phyloP scores from a whole-genome alignment of 2,888 invertebrate species.

The Rhogogaster chlorosoma region DNA sequence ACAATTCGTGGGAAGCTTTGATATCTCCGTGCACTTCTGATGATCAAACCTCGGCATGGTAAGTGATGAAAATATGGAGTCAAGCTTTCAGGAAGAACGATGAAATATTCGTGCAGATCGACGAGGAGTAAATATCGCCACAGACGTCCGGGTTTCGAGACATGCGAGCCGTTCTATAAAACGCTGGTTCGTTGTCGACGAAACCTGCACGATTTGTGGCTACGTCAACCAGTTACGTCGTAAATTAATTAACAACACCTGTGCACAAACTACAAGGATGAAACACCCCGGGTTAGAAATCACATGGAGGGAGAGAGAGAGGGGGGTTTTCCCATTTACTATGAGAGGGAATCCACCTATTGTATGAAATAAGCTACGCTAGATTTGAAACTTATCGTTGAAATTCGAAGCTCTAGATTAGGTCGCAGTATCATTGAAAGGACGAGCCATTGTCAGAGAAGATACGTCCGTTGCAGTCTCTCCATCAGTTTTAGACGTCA shows the following conservation, averaged over 20 bases:
- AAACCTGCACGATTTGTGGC: slow-evolving; percentile 95
- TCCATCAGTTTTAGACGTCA: not conserved
- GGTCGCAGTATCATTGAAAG: not conserved
- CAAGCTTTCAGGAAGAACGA: not conserved
- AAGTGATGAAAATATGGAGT: not conserved
- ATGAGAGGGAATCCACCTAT: not conserved
- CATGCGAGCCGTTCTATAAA: slow-evolving; percentile 86
- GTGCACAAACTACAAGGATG: not conserved
- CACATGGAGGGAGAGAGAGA: not conserved
- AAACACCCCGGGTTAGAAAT: not conserved
- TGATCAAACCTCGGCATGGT: not conserved
- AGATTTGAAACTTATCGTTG: slow-evolving; percentile 1
- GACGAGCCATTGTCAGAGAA: slow-evolving; percentile 16
- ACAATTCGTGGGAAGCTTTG: not conserved
- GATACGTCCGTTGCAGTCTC: not conserved
- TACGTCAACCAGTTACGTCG: slow-evolving; percentile 35
- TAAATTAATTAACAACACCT: slow-evolving; percentile 43
- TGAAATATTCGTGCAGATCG: not conserved
- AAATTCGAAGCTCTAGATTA: slow-evolving; percentile 21
- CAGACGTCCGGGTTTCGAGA: slow-evolving; percentile 90
- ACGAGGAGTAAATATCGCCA: slow-evolving; percentile 64
- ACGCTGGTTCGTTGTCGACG: slow-evolving; percentile 95
- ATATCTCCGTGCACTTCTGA: not conserved
- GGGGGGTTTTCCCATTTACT: not conserved
- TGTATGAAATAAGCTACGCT: slow-evolving; percentile 17